Base-by-base conservation (phyloP, 2,797 vertebrate species). In the Sebastes dallii region DNA sequence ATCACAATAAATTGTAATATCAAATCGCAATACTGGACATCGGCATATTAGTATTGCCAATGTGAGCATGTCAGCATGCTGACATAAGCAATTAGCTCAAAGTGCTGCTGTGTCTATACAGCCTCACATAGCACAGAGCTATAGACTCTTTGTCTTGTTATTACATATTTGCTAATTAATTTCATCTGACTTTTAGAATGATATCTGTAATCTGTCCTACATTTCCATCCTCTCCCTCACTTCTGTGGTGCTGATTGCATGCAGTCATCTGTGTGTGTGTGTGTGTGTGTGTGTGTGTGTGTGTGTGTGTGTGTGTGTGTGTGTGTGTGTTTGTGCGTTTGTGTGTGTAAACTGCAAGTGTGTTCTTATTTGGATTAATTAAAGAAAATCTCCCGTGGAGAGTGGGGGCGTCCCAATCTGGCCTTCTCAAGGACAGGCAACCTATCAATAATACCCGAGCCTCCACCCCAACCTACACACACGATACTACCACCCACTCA, bases 321-420 rank as follows among this genome's bases (percentile, higher is more conserved):
- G 32, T 34, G 32, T 32, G 32, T 30, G 59, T 65, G 72, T 59
- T 3, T 54, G 60, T 46, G 52, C 14, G 34, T 64, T 27, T 27
- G 9, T 67, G 54, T 39, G 70, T 42, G 65, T 71, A 70, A 68
- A 32, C 64, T 69, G 59, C 30, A 72, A 83, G 78, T 70, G 56
- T 69, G 68, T 71, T 76, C 90, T 94, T 81, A 89, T 92, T 93
- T 93, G 84, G 87, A 92, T 93, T 92, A 94, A 95, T 95, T 93
- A 95, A 94, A 91, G 91, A 82, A 93, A 94, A 93, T 93, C 88
- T 94, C 89, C 89, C 81, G 8, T 94, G 93, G 93, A 94, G 90
- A 75, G 83, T 80, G 83, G 86, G 85, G 83, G 85, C 80, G 66
- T 85, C 82, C 68, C 88, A 88, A 83, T 92, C 85, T 90, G 81